Percentiles rank a stretch among this genome's conserved stretches.
phyloP scores from a whole-genome alignment of 2,888 invertebrate species.

The Tachina fera region DNA sequence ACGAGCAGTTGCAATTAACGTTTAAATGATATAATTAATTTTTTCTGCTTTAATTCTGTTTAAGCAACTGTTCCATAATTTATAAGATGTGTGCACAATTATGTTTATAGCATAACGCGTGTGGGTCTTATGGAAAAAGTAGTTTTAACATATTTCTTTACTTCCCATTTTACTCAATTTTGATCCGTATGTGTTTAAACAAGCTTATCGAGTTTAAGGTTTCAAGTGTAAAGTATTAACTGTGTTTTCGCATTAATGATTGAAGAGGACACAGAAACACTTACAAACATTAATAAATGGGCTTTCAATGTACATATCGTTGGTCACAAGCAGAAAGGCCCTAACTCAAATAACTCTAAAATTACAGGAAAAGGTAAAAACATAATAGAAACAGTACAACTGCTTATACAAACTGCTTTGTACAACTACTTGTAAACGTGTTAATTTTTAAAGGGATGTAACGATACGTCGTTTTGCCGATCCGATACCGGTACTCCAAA shows the following conservation, averaged over 20 bases:
- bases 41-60: conserved; percentile 27
- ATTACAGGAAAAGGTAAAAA: too few species aligned
- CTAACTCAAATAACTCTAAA: too few species aligned
- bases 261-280: neutral
- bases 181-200: conserved; percentile 40
- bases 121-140: neutral
- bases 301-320: neutral
- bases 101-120: neutral
- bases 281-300: neutral
- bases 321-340: too few species aligned
- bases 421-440: too few species aligned
- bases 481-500: too few species aligned
- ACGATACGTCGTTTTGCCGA: too few species aligned
- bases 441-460: too few species aligned
- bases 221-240: conserved; percentile 21
- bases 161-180: neutral
- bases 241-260: conserved; percentile 11
- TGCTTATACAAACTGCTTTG: too few species aligned
- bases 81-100: conserved; percentile 5
- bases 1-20: conserved; percentile 16
- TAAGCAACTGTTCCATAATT: conserved; percentile 13
- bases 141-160: neutral
- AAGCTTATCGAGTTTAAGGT: conserved; percentile 12
- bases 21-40: conserved; percentile 40
- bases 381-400: too few species aligned